These are phyloP conservation scores for Leucopsar rothschildi DNA, from an alignment of 2,113 vertebrate genomes.

Conservation along the genomic window DNA sequence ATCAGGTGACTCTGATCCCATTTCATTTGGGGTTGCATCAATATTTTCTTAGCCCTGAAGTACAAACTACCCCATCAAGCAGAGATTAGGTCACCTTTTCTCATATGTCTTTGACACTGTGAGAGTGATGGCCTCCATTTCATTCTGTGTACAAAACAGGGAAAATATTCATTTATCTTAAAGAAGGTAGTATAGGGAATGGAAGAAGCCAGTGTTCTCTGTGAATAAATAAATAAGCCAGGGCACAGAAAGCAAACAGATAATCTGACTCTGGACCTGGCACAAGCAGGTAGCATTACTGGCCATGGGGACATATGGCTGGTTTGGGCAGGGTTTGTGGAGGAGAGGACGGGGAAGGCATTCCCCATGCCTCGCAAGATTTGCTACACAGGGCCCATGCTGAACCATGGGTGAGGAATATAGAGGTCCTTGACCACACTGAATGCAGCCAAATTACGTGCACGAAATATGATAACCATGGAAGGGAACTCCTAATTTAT, in stretches of 20 bases:
- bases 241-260: not conserved
- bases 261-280: not conserved
- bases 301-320: not conserved
- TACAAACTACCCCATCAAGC: not conserved
- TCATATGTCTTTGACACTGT: not conserved
- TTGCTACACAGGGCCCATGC: not conserved
- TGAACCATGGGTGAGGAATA: not conserved
- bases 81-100: not conserved
- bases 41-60: not conserved
- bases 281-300: not conserved
- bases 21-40: not conserved
- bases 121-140: not conserved
- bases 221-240: not conserved
- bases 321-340: not conserved
- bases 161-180: not conserved
- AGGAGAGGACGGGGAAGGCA: not conserved
- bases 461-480: not conserved
- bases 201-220: not conserved
- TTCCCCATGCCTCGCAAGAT: not conserved
- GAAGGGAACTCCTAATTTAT: conserved; percentile 39
- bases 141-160: not conserved
- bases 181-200: not conserved
- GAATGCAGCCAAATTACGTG: not conserved
- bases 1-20: not conserved
- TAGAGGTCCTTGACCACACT: rapidly evolving